A percentile compares a stretch with the other conserved stretches of the same genome.
These are phyloP conservation scores for Latrodectus geometricus DNA, from an alignment of 1,140 invertebrate species.

Conservation along the genomic window DNA sequence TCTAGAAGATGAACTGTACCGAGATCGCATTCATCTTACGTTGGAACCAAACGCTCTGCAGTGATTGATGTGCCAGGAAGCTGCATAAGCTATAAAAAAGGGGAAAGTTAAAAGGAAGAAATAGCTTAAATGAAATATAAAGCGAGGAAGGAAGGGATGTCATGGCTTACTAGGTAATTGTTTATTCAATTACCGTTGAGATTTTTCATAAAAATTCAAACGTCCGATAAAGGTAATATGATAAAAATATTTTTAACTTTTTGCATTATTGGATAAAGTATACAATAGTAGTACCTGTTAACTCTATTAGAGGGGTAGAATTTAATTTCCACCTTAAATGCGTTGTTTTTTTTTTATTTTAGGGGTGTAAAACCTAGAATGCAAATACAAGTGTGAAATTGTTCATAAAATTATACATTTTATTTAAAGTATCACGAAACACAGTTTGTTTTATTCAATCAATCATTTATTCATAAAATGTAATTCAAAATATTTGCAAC, in stretches of 20 bases:
- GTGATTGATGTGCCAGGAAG: conserved; percentile 36
- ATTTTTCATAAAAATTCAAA: background rate
- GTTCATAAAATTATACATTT: background rate
- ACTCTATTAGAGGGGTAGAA: background rate
- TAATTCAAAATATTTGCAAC: no score
- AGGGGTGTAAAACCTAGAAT: no score
- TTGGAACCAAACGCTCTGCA: background rate
- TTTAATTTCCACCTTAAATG: no score
- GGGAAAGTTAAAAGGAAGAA: conserved; percentile 17
- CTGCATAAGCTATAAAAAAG: conserved; percentile 20
- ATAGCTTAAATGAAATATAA: conserved; percentile 35
- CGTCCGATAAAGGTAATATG: background rate
- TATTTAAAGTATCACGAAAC: background rate
- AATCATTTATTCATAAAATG: no score
- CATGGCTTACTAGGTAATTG: conserved; percentile 14
- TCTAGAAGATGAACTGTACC: conserved; percentile 41
- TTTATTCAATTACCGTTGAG: conserved; percentile 33
- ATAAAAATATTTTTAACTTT: background rate
- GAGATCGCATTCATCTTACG: conserved; percentile 32
- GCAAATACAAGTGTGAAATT: background rate
- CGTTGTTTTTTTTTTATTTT: no score
- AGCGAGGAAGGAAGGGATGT: conserved; percentile 1
- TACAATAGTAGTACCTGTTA: background rate
- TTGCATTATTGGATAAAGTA: background rate
- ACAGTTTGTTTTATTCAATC: no score